Conservation (phyloP, 1,140 invertebrate species). For the Zophobas atratus region DNA sequence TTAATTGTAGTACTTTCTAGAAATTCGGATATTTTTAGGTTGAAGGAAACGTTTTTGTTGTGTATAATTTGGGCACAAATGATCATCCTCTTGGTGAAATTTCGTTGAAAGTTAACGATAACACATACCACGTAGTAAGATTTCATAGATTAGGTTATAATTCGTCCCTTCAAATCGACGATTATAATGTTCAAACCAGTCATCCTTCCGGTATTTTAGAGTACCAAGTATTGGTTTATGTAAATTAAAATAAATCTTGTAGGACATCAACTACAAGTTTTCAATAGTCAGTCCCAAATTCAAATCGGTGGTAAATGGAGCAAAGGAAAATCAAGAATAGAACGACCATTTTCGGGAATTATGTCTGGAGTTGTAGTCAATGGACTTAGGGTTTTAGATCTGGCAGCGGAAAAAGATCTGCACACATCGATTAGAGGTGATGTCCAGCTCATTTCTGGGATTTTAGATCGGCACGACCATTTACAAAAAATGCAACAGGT, state of each 20-base stretch:
- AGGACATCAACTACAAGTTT: slow-evolving; percentile 91
- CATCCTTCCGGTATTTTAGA: slow-evolving; percentile 79
- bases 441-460: slow-evolving; percentile 80
- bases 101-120: slow-evolving; percentile 91
- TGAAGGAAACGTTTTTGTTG: slow-evolving; percentile 93
- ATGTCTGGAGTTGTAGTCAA: slow-evolving; percentile 92
- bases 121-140: slow-evolving; percentile 92
- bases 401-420: slow-evolving; percentile 86
- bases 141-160: slow-evolving; percentile 92
- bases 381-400: slow-evolving; percentile 86
- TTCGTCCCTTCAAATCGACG: slow-evolving; percentile 92
- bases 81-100: slow-evolving; percentile 94
- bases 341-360: slow-evolving; percentile 87
- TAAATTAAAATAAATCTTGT: slow-evolving; percentile 31
- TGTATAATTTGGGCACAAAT: slow-evolving; percentile 94
- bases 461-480: slow-evolving; percentile 80
- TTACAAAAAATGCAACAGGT: slow-evolving; percentile 89
- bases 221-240: not conserved
- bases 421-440: slow-evolving; percentile 82
- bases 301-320: slow-evolving; percentile 92
- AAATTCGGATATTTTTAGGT: slow-evolving; percentile 71
- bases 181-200: slow-evolving; percentile 87
- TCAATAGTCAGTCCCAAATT: slow-evolving; percentile 93
- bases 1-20: slow-evolving; percentile 7
- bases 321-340: slow-evolving; percentile 80